A percentile compares a stretch with the other conserved stretches of the same genome.
Conservation (phyloP, 2,797 vertebrate species). For the Limnodromus scolopaceus region DNA sequence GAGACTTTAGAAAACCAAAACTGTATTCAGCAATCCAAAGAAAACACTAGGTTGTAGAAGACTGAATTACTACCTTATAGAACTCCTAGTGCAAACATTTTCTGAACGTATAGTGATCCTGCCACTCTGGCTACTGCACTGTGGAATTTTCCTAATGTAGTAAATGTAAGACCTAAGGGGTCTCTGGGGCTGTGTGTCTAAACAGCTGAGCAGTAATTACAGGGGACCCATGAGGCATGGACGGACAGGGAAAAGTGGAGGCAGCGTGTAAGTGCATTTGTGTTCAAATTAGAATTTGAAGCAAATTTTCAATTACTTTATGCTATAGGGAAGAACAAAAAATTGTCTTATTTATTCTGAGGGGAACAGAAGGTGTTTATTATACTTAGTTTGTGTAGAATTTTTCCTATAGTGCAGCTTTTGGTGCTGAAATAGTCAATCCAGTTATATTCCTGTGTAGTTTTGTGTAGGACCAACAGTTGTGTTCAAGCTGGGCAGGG, state of each 20-base stretch:
- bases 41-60: not conserved
- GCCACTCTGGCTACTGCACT: constrained; percentile 20
- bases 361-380: not conserved
- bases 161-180: not conserved
- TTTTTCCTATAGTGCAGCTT: not conserved
- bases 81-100: not conserved
- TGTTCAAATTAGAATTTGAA: constrained; percentile 32
- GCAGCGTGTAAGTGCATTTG: constrained; percentile 3
- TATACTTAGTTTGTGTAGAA: not conserved
- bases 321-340: not conserved
- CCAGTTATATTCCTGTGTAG: not conserved
- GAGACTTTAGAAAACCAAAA: constrained; percentile 1
- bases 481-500: not conserved
- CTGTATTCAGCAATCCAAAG: not conserved
- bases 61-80: not conserved
- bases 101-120: not conserved
- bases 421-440: not conserved
- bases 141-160: constrained; percentile 55
- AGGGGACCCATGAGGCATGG: not conserved
- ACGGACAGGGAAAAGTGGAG: not conserved
- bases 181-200: constrained; percentile 16
- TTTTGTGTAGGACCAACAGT: not conserved
- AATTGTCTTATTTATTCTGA: not conserved
- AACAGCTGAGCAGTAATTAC: constrained; percentile 62
- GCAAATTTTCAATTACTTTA: constrained; percentile 2